phyloP scores from a whole-genome alignment of 2,797 vertebrate species.

The Parotocinclus haroldoi region DNA sequence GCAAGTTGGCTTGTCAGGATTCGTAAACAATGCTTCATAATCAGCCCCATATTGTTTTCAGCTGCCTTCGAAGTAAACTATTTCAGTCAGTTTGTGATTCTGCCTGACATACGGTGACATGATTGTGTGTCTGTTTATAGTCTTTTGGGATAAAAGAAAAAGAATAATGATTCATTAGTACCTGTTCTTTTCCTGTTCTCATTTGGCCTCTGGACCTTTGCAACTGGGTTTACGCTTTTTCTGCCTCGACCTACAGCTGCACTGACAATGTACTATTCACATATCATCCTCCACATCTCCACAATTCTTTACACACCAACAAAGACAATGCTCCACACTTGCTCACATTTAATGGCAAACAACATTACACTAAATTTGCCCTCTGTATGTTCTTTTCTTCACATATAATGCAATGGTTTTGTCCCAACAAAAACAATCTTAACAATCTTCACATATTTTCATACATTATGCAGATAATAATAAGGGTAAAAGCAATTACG shows the following conservation, averaged over 20 bases:
- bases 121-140: too few species aligned
- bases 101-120: too few species aligned
- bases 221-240: background rate
- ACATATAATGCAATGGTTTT: background rate
- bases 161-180: too few species aligned
- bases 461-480: constrained; percentile 3
- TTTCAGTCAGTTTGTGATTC: too few species aligned
- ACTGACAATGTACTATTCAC: constrained; percentile 4
- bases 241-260: constrained; percentile 3
- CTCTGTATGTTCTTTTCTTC: background rate
- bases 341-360: constrained; percentile 14
- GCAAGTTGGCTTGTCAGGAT: too few species aligned
- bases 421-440: background rate
- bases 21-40: too few species aligned
- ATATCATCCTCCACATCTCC: background rate
- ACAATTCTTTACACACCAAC: background rate
- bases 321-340: constrained; percentile 11
- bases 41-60: too few species aligned
- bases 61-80: too few species aligned
- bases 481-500: constrained; percentile 6
- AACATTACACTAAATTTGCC: constrained; percentile 5
- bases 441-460: background rate
- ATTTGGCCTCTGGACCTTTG: background rate
- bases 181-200: background rate
- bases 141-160: too few species aligned